phyloP scores from a whole-genome alignment of 2,113 vertebrate species.

The Lagenorhynchus albirostris region DNA sequence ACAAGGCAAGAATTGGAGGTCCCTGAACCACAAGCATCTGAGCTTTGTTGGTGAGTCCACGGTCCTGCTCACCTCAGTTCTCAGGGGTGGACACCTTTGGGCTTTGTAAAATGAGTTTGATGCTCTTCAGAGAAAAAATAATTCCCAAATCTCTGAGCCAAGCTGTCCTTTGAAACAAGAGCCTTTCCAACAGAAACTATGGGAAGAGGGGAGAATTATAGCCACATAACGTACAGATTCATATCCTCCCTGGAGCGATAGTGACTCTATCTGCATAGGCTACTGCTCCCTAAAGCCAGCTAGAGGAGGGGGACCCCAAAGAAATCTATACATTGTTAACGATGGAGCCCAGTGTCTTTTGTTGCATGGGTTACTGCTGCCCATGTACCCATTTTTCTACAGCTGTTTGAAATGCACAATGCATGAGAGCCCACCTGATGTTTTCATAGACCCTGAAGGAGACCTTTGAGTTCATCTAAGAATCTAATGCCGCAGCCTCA shows the following conservation, averaged over 20 bases:
- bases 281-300: not conserved
- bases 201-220: not conserved
- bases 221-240: not conserved
- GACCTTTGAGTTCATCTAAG: not conserved
- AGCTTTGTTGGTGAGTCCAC: not conserved
- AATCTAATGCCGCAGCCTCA: not conserved
- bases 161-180: not conserved
- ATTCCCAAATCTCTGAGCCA: not conserved
- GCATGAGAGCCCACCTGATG: not conserved
- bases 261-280: not conserved
- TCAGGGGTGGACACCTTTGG: not conserved
- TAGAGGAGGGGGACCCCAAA: fast-evolving
- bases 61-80: not conserved
- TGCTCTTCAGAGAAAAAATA: not conserved
- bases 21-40: not conserved
- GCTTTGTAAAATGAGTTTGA: not conserved
- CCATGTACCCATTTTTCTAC: too few species aligned
- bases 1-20: fast-evolving
- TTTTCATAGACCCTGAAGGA: not conserved
- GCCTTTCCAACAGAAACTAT: not conserved
- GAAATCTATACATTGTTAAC: too few species aligned
- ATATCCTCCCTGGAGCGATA: not conserved
- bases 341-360: not conserved
- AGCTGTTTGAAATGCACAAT: not conserved
- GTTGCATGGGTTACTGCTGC: fast-evolving